Percentiles rank a stretch among this genome's conserved stretches.
Evolutionary conservation across 1,140 invertebrate species (phyloP).

Genomic region (Whitmania pigra): DNA sequence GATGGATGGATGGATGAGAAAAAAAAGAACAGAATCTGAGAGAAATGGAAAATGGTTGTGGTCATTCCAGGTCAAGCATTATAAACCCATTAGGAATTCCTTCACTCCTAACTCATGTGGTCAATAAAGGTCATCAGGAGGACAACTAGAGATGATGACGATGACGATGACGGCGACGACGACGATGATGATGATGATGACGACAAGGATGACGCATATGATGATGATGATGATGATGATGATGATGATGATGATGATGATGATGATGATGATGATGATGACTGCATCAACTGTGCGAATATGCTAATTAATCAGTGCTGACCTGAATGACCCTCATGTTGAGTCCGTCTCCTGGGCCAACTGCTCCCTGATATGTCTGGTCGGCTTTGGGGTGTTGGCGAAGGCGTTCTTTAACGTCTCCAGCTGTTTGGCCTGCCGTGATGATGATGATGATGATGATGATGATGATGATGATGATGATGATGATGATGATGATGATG

Average conservation of each 20-base stretch:
- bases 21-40: no score
- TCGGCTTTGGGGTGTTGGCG: conserved; percentile 94
- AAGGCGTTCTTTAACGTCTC: conserved; percentile 63
- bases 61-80: no score
- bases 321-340: conserved; percentile 99
- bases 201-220: conserved; percentile 21
- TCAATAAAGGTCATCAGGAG: neutral
- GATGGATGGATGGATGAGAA: no score
- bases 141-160: no score
- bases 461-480: conserved; percentile 20
- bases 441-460: conserved; percentile 22
- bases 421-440: conserved; percentile 65
- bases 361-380: conserved; percentile 94
- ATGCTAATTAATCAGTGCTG: neutral
- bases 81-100: no score
- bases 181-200: conserved; percentile 12
- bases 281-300: no score
- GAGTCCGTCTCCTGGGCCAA: conserved; percentile 94
- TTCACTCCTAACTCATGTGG: no score
- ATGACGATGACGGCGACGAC: conserved; percentile 13
- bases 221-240: conserved; percentile 22
- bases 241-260: neutral
- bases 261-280: neutral
- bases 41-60: no score
- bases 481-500: conserved; percentile 21